Conservation (phyloP, 2,888 invertebrate species). For the Chironomus riparius region DNA sequence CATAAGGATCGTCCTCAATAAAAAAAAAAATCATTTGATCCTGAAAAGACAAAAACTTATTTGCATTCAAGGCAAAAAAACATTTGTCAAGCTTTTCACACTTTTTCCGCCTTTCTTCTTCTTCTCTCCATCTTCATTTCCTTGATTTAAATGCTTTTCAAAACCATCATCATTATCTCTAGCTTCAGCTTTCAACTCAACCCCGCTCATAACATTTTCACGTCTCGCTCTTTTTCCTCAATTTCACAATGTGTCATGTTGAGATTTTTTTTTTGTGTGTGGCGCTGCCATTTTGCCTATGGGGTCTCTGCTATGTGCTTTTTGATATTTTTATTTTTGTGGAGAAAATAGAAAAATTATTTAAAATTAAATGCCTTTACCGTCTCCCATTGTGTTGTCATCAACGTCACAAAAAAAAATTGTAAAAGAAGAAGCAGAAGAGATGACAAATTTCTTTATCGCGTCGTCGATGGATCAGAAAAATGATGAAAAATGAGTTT, state of each 20-base stretch:
- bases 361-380: background rate
- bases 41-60: slow-evolving; percentile 11
- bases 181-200: background rate
- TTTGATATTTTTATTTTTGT: background rate
- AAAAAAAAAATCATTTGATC: background rate
- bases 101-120: background rate
- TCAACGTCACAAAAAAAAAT: background rate
- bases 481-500: background rate
- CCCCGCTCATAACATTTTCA: background rate
- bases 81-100: slow-evolving; percentile 22
- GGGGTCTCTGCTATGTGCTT: background rate
- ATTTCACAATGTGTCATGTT: too few species aligned
- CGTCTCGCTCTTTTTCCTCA: too few species aligned
- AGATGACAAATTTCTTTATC: background rate
- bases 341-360: too few species aligned
- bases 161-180: background rate
- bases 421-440: background rate
- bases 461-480: background rate
- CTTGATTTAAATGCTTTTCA: too few species aligned
- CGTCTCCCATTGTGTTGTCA: background rate
- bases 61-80: slow-evolving; percentile 4
- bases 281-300: background rate
- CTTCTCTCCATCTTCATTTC: background rate
- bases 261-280: background rate
- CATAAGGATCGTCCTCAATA: background rate